Evolutionary conservation across 2,888 invertebrate species (phyloP).

Genomic region (Patella pellucida): DNA sequence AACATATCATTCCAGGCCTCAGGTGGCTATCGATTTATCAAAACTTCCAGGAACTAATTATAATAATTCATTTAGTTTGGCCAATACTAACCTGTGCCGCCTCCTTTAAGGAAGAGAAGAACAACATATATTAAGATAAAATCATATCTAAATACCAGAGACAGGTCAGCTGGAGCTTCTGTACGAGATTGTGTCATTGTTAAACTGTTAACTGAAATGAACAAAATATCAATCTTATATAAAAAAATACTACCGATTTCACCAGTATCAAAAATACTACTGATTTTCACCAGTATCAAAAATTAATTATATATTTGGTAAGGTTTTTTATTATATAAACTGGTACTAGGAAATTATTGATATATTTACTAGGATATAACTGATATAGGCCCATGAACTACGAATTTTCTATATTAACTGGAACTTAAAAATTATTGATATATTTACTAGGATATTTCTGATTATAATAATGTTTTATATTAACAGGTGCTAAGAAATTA

Average conservation of each 20-base stretch:
- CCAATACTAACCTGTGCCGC: constrained; percentile 76
- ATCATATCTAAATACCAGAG: constrained; percentile 86
- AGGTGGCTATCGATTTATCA: too few species aligned
- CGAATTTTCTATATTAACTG: too few species aligned
- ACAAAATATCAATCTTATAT: constrained; percentile 81
- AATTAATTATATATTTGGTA: background rate
- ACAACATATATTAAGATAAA: constrained; percentile 87
- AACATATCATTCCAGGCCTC: too few species aligned
- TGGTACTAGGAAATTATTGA: too few species aligned
- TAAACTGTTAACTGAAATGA: constrained; percentile 84
- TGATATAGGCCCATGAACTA: too few species aligned
- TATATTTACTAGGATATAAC: too few species aligned
- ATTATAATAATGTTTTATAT: too few species aligned
- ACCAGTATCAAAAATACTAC: too few species aligned
- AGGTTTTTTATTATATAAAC: background rate
- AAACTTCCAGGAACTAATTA: constrained; percentile 67
- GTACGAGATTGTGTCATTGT: constrained; percentile 64
- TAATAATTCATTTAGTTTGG: constrained; percentile 67
- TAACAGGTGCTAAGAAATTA: too few species aligned
- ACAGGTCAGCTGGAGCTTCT: constrained; percentile 20
- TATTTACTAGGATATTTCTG: too few species aligned
- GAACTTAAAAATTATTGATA: too few species aligned
- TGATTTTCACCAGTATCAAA: too few species aligned
- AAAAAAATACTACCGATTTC: constrained; percentile 73
- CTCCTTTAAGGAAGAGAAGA: constrained; percentile 95